phyloP scores from a whole-genome alignment of 2,888 invertebrate species.

The Tipula confusa region DNA sequence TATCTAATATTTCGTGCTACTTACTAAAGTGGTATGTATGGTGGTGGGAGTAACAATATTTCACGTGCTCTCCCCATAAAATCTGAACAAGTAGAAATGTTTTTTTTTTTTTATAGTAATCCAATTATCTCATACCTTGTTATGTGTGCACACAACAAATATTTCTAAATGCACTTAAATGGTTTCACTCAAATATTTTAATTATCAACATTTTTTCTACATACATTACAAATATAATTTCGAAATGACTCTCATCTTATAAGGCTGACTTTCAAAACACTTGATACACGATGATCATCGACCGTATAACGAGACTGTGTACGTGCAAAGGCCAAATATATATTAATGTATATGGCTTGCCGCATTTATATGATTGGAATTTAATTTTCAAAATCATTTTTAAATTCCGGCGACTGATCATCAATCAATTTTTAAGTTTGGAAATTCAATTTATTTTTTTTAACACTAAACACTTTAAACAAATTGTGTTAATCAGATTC shows the following conservation, averaged over 20 bases:
- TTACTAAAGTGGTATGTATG: no score
- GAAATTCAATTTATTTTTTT: not conserved
- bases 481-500: conserved; percentile 3
- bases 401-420: not conserved
- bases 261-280: not conserved
- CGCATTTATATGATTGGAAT: not conserved
- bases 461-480: not conserved
- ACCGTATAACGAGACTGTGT: not conserved
- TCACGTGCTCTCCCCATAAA: not conserved
- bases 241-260: not conserved
- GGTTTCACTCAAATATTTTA: conserved; percentile 16
- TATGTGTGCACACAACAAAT: not conserved
- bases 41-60: not conserved
- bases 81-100: not conserved
- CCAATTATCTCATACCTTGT: not conserved
- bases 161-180: not conserved
- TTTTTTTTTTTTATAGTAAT: not conserved
- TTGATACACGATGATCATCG: not conserved
- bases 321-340: not conserved
- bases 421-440: not conserved
- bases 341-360: not conserved
- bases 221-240: not conserved
- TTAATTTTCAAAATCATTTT: not conserved
- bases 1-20: no score
- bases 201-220: not conserved